These are phyloP conservation scores for Delichon dasypus DNA, from an alignment of 2,797 vertebrate species.

Conservation along the genomic window DNA sequence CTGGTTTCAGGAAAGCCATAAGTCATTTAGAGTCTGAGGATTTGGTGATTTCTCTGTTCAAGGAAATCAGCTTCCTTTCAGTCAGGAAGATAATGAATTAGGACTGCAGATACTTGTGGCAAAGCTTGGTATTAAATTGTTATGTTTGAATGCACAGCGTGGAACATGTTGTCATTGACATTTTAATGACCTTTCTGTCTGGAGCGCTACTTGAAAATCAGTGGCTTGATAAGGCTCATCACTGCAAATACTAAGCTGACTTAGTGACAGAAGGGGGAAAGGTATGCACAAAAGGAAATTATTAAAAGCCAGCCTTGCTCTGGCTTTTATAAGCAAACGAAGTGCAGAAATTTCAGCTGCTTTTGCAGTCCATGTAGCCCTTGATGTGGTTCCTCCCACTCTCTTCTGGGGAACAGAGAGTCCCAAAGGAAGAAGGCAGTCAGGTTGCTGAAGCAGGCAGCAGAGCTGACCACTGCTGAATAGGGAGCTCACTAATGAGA, in stretches of 20 bases:
- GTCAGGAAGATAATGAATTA: not conserved
- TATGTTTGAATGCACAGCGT: not conserved
- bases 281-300: not conserved
- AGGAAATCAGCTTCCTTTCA: not conserved
- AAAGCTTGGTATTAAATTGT: constrained; percentile 3
- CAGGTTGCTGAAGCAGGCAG: not conserved
- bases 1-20: not conserved
- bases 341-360: not conserved
- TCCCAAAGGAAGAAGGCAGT: not conserved
- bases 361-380: not conserved
- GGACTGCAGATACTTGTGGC: not conserved
- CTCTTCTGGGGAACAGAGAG: not conserved
- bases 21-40: not conserved
- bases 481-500: not conserved
- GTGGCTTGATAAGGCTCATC: not conserved
- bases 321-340: not conserved
- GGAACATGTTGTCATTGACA: not conserved
- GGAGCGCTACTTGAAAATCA: constrained; percentile 21
- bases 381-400: not conserved
- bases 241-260: not conserved
- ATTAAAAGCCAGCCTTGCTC: not conserved
- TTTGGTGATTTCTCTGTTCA: not conserved
- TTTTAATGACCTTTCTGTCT: constrained; percentile 16
- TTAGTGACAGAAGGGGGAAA: not conserved
- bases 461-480: not conserved